phyloP scores from a whole-genome alignment of 2,113 vertebrate genomes.

The Aix galericulata region DNA sequence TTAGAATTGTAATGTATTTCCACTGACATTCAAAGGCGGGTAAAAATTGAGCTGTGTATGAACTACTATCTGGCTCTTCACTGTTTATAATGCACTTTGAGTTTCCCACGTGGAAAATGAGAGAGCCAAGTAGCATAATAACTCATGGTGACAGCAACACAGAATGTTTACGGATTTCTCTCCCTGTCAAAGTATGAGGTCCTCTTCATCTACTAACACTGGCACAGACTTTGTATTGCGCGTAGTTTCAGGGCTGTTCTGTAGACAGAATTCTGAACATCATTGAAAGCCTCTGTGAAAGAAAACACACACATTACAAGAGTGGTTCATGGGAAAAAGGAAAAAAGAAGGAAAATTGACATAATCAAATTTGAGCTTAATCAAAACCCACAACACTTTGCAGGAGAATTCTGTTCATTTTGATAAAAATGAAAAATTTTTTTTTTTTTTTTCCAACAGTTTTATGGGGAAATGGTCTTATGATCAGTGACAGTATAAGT shows the following conservation, averaged over 20 bases:
- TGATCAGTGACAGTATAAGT: accelerated
- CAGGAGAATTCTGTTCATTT: neutral
- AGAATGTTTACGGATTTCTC: neutral
- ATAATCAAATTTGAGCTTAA: neutral
- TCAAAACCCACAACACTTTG: neutral
- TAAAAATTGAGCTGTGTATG: neutral
- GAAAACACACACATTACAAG: constrained; percentile 10
- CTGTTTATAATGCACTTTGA: neutral
- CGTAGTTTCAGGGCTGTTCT: constrained; percentile 83
- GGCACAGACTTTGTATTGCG: constrained; percentile 82
- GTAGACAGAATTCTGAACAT: constrained; percentile 77
- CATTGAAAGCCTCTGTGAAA: constrained; percentile 72
- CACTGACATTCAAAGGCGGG: neutral
- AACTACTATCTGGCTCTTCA: neutral
- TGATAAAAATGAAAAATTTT: neutral
- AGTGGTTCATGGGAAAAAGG: neutral
- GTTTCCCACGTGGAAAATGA: constrained; percentile 7
- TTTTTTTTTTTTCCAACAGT: neutral
- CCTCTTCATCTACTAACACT: constrained; percentile 76
- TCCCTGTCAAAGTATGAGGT: neutral
- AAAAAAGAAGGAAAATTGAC: neutral
- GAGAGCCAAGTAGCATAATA: neutral
- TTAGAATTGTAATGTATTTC: neutral
- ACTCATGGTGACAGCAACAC: neutral
- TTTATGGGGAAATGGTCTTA: neutral